Evolutionary conservation across 1,140 invertebrate species (phyloP).

Genomic region (Zophobas atratus): DNA sequence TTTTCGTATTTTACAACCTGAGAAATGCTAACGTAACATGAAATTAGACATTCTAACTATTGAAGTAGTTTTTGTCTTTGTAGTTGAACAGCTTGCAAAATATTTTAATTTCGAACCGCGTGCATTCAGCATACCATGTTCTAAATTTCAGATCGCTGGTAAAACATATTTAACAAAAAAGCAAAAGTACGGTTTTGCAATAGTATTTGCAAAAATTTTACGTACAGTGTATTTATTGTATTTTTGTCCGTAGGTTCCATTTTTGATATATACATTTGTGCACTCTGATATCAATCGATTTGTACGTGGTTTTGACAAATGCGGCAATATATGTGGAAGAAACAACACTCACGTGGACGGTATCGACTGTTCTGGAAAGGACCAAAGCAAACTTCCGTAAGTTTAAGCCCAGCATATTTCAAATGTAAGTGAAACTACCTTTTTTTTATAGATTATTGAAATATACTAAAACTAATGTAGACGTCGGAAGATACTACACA

Average conservation of each 20-base stretch:
- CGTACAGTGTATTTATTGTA: slow-evolving; percentile 3
- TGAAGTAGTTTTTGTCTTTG: no score
- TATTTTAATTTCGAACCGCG: no score
- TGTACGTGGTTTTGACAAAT: slow-evolving; percentile 53
- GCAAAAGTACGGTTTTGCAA: not conserved
- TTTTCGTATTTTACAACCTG: no score
- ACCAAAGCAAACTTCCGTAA: slow-evolving; percentile 51
- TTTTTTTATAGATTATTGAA: slow-evolving; percentile 5
- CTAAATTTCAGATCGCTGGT: no score
- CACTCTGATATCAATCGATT: slow-evolving; percentile 53
- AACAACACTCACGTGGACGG: slow-evolving; percentile 47
- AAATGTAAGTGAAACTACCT: not conserved
- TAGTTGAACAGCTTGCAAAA: no score
- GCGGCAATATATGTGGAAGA: slow-evolving; percentile 56
- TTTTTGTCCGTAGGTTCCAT: slow-evolving; percentile 48
- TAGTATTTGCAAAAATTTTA: not conserved
- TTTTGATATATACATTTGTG: slow-evolving; percentile 45
- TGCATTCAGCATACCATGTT: no score
- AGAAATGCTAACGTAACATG: no score
- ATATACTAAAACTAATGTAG: not conserved
- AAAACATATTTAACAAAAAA: no score
- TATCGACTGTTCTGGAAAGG: slow-evolving; percentile 50
- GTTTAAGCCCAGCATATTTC: not conserved
- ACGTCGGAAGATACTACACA: no score
- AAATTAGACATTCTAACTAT: no score